A percentile compares a stretch with the other conserved stretches of the same genome.
These are phyloP conservation scores for Neuroterus valhalla DNA, from an alignment of 1,140 invertebrate species.

Conservation along the genomic window DNA sequence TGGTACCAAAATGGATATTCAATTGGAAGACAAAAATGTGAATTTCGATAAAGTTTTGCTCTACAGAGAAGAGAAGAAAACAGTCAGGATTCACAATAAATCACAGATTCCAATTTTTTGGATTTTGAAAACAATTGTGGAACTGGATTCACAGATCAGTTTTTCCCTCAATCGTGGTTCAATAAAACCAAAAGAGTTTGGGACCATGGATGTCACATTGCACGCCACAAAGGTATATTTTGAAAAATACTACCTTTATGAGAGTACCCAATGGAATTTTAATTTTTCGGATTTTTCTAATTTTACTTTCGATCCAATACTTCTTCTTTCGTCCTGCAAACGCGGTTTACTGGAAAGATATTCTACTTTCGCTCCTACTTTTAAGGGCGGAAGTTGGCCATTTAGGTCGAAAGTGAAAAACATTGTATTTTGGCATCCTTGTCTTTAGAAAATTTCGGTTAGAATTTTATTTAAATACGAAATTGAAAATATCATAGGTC, in stretches of 20 bases:
- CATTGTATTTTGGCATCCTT: too few relatives aligned
- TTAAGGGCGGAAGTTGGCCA: too few relatives aligned
- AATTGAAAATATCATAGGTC: constrained; percentile 41
- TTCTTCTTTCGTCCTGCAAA: too few relatives aligned
- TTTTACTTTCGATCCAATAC: too few relatives aligned
- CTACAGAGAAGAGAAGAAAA: constrained; percentile 45
- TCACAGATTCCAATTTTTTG: constrained; percentile 53
- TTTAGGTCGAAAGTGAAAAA: too few relatives aligned
- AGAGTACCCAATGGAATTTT: too few relatives aligned
- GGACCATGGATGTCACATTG: constrained; percentile 52
- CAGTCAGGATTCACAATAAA: constrained; percentile 51
- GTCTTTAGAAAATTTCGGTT: too few relatives aligned
- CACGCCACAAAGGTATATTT: constrained; percentile 49
- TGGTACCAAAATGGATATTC: constrained; percentile 57
- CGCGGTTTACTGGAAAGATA: too few relatives aligned
- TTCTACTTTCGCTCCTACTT: too few relatives aligned
- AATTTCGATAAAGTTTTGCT: constrained; percentile 55
- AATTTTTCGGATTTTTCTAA: too few relatives aligned
- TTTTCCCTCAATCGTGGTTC: constrained; percentile 42
- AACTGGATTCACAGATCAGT: constrained; percentile 48
- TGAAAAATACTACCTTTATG: not conserved
- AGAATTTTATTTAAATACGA: too few relatives aligned
- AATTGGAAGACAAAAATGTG: constrained; percentile 54
- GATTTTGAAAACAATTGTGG: constrained; percentile 39
- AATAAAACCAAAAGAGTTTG: constrained; percentile 37